Percentiles rank a stretch among this genome's conserved stretches.
Conservation (phyloP, 2,797 vertebrate genomes). For the Thunnus albacares region DNA sequence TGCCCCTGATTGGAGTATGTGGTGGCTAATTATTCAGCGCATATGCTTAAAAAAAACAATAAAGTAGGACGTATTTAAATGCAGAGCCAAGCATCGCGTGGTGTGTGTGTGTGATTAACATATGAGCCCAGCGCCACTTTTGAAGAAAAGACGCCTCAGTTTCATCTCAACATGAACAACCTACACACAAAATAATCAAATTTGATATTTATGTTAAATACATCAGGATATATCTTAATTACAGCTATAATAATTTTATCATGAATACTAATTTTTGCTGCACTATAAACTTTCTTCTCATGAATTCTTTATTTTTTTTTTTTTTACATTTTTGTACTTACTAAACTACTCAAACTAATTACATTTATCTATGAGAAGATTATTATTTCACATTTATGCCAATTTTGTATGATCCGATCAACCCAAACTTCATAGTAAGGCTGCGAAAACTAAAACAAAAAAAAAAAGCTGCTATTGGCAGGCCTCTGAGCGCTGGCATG, state of each 20-base stretch:
- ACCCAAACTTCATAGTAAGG: constrained; percentile 30
- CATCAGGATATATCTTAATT: neutral
- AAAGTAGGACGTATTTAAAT: constrained; percentile 85
- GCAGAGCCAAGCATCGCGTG: constrained; percentile 74
- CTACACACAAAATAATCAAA: constrained; percentile 10
- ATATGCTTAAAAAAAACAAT: constrained; percentile 85
- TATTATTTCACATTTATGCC: neutral
- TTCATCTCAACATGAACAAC: constrained; percentile 5
- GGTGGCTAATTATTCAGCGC: constrained; percentile 86
- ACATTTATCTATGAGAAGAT: neutral
- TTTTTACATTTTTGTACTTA: neutral
- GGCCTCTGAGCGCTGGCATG: constrained; percentile 46
- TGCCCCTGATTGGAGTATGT: constrained; percentile 84
- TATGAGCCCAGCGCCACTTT: constrained; percentile 60
- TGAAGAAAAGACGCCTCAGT: constrained; percentile 50
- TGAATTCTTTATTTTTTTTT: neutral
- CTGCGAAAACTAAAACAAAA: constrained; percentile 24
- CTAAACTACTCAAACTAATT: neutral
- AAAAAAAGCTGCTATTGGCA: constrained; percentile 59
- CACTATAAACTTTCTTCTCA: neutral
- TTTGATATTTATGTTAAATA: constrained; percentile 8
- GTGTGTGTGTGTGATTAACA: constrained; percentile 75
- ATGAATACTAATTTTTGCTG: neutral
- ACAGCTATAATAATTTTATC: neutral
- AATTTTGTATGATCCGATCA: constrained; percentile 21